Evolutionary conservation across 2,888 invertebrate genomes (phyloP), one percentile per base, ranked within the genome.

Genomic region (Cremastinae sp.): DNA sequence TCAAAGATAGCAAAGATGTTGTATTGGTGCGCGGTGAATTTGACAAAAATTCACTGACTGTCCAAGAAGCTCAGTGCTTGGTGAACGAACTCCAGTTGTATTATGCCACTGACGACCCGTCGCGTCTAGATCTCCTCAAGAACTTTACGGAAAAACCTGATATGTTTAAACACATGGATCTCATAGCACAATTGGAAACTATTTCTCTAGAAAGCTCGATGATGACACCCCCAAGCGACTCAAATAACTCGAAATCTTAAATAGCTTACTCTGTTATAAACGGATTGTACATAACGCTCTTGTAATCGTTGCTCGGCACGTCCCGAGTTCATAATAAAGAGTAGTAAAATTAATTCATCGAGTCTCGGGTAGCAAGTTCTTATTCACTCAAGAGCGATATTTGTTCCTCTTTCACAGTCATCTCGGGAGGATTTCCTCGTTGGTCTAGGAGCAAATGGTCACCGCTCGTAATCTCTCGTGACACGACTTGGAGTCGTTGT

Each of bases 1-100:
- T 96, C 1, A 90, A 90, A 80, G 91, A 92, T 5, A 91, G 92
- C 49, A 96, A 96, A 87, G 94, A 93, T 2, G 91, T 97, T 47
- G 92, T 97, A 9, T 90, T 97, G 41, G 96, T 97, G 96, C 92
- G 94, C 45, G 97, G 97, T 12, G 96, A 97, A 88, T 97, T 93
- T 87, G 96, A 97, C 86, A 93, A 92, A 84, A 95, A 96, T 89
- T 93, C 94, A 0, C 88, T 96, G 69, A 93, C 91, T 87, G 93
- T 92, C 0, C 92, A 93, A 85, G 97, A 97, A 90, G 97, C 97
- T 0, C 96, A 95, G 85, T 97, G 96, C 86, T 90, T 97, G 65
- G 96, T 94, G 0, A 96, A 97, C 88, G 95, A 97, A 88, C 90
- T 97, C 74, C 96, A 96, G 88, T 91, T 97, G 90, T 97, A 96